These are phyloP conservation scores for Nomada lathburiana DNA, from an alignment of 2,888 invertebrate species.

Conservation along the genomic window DNA sequence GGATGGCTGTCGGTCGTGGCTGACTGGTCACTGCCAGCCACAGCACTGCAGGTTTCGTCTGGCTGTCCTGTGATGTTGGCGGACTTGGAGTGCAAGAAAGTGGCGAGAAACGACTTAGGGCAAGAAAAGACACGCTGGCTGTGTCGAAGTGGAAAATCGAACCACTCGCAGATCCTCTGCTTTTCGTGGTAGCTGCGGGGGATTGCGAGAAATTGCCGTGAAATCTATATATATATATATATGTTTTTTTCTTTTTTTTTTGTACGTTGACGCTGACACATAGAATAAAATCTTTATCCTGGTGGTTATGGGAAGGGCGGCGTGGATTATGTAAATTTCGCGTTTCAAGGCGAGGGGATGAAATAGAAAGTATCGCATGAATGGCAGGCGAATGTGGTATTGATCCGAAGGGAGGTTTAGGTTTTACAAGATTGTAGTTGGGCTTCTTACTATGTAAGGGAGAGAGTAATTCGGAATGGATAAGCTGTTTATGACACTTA, in stretches of 20 bases:
- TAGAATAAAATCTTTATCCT: not conserved
- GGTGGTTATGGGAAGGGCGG: not conserved
- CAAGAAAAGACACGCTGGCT: not conserved
- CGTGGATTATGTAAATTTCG: not conserved
- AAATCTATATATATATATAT: too few species aligned
- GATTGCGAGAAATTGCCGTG: conserved; percentile 39
- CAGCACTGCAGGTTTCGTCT: too few species aligned
- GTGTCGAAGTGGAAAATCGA: not conserved
- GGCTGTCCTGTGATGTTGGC: not conserved
- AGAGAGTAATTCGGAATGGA: too few species aligned
- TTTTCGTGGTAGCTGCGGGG: not conserved
- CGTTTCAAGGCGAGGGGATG: not conserved
- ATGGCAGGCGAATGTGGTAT: not conserved
- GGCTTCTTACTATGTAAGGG: not conserved
- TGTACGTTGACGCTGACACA: not conserved
- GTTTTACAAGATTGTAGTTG: not conserved
- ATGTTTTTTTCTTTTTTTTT: not conserved
- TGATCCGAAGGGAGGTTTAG: not conserved
- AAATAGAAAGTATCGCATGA: not conserved
- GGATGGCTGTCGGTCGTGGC: not conserved
- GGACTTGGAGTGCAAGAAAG: not conserved
- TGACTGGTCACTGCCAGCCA: not conserved
- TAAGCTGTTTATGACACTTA: too few species aligned
- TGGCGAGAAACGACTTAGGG: not conserved
- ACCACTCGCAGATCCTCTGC: conserved; percentile 13